Conservation (phyloP, 37 sponge, comb jelly and placozoan genomes). For the Aphrocallistes beatrix region DNA sequence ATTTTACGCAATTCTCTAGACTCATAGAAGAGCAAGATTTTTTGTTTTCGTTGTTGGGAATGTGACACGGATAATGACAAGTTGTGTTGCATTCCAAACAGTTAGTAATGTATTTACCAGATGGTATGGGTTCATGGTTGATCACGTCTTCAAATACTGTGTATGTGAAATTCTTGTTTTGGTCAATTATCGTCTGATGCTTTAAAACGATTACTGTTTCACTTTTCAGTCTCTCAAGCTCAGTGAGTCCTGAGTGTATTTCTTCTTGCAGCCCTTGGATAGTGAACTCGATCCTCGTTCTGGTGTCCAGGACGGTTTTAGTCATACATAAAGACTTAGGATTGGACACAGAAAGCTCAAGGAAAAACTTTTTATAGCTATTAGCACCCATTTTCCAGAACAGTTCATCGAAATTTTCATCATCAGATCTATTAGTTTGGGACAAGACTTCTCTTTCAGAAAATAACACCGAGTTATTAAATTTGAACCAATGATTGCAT, state of each 20-base stretch:
- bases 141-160: background rate
- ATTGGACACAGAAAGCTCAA: background rate
- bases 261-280: background rate
- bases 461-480: background rate
- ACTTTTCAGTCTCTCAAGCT: background rate
- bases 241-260: background rate
- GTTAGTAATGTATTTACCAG: background rate
- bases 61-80: background rate
- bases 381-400: background rate
- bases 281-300: background rate
- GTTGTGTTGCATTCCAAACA: background rate
- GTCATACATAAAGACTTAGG: background rate
- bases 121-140: background rate
- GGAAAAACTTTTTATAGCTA: background rate
- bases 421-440: background rate
- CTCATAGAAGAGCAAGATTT: background rate
- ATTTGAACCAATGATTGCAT: background rate
- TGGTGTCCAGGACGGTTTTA: background rate
- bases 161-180: background rate
- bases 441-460: background rate
- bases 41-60: background rate
- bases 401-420: background rate
- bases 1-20: background rate
- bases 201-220: background rate
- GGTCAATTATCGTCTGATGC: background rate